Percentiles rank a stretch among this genome's conserved stretches.
Conservation (phyloP, 1,140 invertebrate genomes). For the Drosophila sechellia region DNA sequence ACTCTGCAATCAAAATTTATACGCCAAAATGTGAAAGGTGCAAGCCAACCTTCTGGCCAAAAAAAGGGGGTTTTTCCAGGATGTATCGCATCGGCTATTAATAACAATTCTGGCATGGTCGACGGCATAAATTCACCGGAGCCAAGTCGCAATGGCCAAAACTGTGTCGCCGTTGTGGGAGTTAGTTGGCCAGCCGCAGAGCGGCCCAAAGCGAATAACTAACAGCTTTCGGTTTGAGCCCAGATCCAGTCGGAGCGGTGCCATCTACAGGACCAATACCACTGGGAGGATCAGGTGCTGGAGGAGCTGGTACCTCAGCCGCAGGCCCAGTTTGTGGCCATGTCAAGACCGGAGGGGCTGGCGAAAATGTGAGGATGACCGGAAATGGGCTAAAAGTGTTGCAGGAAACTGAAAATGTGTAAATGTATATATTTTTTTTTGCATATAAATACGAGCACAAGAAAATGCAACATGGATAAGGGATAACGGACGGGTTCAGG, state of each 20-base stretch:
- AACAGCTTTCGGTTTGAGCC: not conserved
- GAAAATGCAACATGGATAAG: slow-evolving; percentile 27
- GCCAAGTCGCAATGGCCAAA: slow-evolving; percentile 24
- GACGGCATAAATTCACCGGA: slow-evolving; percentile 28
- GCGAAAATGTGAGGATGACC: not conserved
- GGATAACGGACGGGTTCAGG: slow-evolving; percentile 6
- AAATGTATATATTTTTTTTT: slow-evolving; percentile 35
- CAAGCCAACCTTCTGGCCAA: not conserved
- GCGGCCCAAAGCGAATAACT: slow-evolving; percentile 7
- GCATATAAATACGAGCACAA: slow-evolving; percentile 36
- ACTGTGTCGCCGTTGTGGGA: slow-evolving; percentile 10
- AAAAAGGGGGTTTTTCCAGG: slow-evolving; percentile 7
- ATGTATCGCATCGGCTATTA: slow-evolving; percentile 57
- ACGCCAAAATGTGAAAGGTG: slow-evolving; percentile 30
- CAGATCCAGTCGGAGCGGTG: slow-evolving; percentile 11
- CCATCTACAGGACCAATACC: slow-evolving; percentile 32
- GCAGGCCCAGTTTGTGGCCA: slow-evolving; percentile 32
- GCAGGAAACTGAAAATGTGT: slow-evolving; percentile 30
- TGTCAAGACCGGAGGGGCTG: slow-evolving; percentile 5
- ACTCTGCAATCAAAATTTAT: slow-evolving; percentile 57
- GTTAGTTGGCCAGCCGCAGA: slow-evolving; percentile 14
- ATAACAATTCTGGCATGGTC: slow-evolving; percentile 54
- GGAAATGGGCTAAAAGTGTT: slow-evolving; percentile 36
- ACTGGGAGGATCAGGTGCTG: not conserved
- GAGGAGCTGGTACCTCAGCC: not conserved